Evolutionary conservation across 2,797 vertebrate genomes (phyloP), one percentile per base, ranked within the genome.

Genomic region (Channallabes apus): DNA sequence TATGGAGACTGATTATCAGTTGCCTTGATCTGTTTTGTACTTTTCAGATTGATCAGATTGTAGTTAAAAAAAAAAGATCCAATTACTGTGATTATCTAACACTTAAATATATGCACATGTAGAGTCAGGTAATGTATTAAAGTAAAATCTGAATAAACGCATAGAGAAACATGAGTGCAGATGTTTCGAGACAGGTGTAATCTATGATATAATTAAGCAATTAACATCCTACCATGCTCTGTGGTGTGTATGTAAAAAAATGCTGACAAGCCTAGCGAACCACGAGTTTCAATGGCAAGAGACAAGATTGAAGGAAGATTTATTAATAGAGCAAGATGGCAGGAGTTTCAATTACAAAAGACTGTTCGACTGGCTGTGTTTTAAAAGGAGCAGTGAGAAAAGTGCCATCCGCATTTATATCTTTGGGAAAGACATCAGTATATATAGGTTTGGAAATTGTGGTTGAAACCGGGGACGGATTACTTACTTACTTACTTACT

Each of bases 101-200:
- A 80, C 76, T 24, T 61, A 62, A 41, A 79, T 17, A 38, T n/a
- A 79, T 79, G 12, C 22, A 41, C 22, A 62, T 38, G 38, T 41
- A 51, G 79, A 64, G 61, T 20, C 61, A 11, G 12, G 29, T 24
- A 59, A 65, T 27, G 18, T 61, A 38, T 61, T n/a, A 35, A 41
- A 24, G 9, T 58, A 59, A 32, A n/a, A n/a, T 38, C 12, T 61
- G 32, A 38, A 62, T 62, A 79, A 62, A n/a, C n/a, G 58, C 15
- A 20, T 24, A 58, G 27, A 62, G 76, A 78, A 78, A n/a, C 76
- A 78, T 38, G 20, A 61, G 20, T 78, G 29, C 76, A 38, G 32
- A n/a, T 79, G 58, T 62, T 62, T 78, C 20, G 24, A 77, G 54
- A 83, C 82, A 83, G n/a, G 72, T 62, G 58, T n/a, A 41, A 11